Percentiles rank a stretch among this genome's conserved stretches.
These are phyloP conservation scores for Caiman crocodilus DNA, from an alignment of 2,797 vertebrate species.

Conservation along the genomic window DNA sequence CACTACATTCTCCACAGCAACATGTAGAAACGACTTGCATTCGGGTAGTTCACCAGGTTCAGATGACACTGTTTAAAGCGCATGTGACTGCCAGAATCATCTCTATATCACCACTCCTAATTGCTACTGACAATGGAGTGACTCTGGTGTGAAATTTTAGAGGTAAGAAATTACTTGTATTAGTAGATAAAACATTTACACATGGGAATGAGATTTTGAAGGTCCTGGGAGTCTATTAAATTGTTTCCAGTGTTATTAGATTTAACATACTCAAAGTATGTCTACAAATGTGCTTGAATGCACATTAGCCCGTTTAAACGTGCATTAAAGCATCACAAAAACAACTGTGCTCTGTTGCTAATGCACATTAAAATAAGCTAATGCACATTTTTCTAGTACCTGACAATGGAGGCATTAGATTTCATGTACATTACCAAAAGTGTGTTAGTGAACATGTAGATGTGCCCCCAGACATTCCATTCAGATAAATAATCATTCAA, in stretches of 20 bases:
- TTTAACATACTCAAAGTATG: no score
- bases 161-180: neutral
- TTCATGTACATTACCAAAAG: no score
- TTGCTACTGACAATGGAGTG: neutral
- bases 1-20: fast-evolving
- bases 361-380: no score
- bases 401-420: no score
- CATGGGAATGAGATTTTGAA: neutral
- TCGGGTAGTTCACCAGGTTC: fast-evolving
- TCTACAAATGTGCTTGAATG: no score
- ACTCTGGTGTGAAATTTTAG: fast-evolving
- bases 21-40: fast-evolving
- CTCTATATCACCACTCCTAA: neutral
- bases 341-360: no score
- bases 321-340: no score
- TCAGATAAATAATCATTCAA: neutral
- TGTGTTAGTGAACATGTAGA: no score
- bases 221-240: no score
- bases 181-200: neutral
- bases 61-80: fast-evolving
- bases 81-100: fast-evolving
- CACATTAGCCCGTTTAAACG: no score
- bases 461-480: neutral
- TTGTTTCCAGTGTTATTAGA: no score
- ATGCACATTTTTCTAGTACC: no score